phyloP scores from a whole-genome alignment of 1,140 invertebrate genomes.

The Drosophila insularis region DNA sequence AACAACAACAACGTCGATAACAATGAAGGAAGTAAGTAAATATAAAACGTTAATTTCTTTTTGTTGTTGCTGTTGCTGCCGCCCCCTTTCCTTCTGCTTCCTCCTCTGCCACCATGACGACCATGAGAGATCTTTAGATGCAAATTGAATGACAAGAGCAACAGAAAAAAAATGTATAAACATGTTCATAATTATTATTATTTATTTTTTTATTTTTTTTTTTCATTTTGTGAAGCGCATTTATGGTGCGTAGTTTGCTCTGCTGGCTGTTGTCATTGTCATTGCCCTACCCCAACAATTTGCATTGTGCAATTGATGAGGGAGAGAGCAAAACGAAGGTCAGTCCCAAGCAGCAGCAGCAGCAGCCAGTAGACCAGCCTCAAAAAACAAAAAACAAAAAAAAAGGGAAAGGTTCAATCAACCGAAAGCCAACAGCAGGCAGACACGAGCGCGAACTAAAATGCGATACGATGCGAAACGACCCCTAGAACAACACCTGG shows the following conservation, averaged over 20 bases:
- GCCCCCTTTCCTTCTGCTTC: neutral
- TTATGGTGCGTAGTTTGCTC: neutral
- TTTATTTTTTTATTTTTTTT: conserved; percentile 14
- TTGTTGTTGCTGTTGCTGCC: neutral
- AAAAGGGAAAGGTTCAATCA: conserved; percentile 56
- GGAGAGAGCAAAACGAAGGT: neutral
- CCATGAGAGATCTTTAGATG: conserved; percentile 47
- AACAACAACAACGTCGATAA: neutral
- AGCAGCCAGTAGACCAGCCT: neutral
- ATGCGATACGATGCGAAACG: no score
- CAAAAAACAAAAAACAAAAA: neutral
- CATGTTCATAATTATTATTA: conserved; percentile 46
- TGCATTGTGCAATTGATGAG: conserved; percentile 19
- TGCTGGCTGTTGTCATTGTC: conserved; percentile 1
- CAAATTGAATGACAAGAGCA: conserved; percentile 43
- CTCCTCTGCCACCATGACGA: conserved; percentile 4
- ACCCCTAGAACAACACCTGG: no score
- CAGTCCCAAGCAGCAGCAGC: neutral
- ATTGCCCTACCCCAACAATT: conserved; percentile 66
- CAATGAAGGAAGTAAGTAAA: conserved; percentile 7
- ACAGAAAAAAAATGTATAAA: conserved; percentile 34
- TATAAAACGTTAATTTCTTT: conserved; percentile 9
- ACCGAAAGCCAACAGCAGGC: conserved; percentile 20
- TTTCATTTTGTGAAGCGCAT: neutral
- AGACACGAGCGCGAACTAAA: no score